These are phyloP conservation scores for Python bivittatus DNA, from an alignment of 2,113 vertebrate genomes.

Conservation along the genomic window DNA sequence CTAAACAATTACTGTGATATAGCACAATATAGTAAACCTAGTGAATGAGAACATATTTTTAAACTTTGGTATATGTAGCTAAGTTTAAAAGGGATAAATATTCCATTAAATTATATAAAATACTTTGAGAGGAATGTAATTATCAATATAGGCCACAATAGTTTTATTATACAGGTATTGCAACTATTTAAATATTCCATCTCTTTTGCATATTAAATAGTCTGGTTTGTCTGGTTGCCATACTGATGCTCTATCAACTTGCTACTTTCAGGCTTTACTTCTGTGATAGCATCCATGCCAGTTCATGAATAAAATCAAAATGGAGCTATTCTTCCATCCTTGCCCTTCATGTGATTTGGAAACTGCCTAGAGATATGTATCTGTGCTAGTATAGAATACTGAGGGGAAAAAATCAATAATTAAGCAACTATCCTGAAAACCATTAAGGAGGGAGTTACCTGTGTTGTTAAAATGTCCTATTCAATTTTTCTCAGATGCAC, in stretches of 20 bases:
- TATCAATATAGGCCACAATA: background rate
- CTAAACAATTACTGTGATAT: slow-evolving; percentile 16
- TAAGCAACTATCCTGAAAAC: background rate
- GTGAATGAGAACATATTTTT: slow-evolving; percentile 9
- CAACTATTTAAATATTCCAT: background rate
- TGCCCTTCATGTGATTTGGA: background rate
- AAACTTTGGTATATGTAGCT: slow-evolving; percentile 21
- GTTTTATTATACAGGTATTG: background rate
- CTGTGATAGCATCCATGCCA: too few species aligned
- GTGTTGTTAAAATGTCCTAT: background rate
- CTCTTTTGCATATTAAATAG: background rate
- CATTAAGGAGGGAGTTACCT: background rate
- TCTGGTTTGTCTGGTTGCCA: background rate
- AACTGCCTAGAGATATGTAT: background rate
- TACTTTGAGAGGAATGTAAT: background rate
- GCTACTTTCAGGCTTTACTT: background rate
- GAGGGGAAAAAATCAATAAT: background rate
- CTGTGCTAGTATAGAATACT: background rate
- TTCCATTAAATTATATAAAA: slow-evolving; percentile 1
- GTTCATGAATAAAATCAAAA: too few species aligned
- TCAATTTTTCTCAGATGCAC: background rate
- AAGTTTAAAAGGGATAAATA: slow-evolving; percentile 15
- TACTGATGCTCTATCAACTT: background rate
- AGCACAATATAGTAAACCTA: slow-evolving; percentile 4
- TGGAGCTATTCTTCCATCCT: background rate